Evolutionary conservation across 2,888 invertebrate species (phyloP).

Genomic region (Matsumyia berberina): DNA sequence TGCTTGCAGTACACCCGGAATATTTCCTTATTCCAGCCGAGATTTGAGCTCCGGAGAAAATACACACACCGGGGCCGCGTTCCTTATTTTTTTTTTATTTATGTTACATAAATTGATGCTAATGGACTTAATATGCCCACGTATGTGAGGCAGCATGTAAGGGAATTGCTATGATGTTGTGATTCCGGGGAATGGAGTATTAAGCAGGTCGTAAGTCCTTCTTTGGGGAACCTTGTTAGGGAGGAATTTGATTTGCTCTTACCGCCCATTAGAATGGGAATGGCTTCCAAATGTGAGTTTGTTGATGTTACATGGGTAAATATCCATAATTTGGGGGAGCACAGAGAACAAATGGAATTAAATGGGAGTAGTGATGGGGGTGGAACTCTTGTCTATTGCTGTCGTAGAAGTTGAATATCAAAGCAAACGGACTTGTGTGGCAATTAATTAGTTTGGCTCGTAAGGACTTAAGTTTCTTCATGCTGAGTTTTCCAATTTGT

Average conservation of each 20-base stretch:
- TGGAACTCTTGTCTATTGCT: too few species aligned
- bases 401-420: too few species aligned
- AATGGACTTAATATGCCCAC: conserved; percentile 58
- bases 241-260: neutral
- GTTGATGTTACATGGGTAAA: too few species aligned
- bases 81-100: conserved; percentile 35
- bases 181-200: neutral
- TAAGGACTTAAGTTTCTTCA: too few species aligned
- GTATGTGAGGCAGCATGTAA: neutral
- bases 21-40: neutral
- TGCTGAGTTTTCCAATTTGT: too few species aligned
- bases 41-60: neutral
- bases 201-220: neutral
- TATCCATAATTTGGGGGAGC: too few species aligned
- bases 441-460: too few species aligned
- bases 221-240: neutral
- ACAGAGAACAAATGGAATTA: too few species aligned
- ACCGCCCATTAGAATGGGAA: neutral
- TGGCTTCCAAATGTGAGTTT: too few species aligned
- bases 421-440: too few species aligned
- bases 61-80: neutral
- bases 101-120: conserved; percentile 64
- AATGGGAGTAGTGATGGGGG: too few species aligned
- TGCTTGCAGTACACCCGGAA: neutral
- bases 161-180: conserved; percentile 9